These are phyloP conservation scores for Stramonita haemastoma DNA, from an alignment of 2,888 invertebrate species.

Conservation along the genomic window DNA sequence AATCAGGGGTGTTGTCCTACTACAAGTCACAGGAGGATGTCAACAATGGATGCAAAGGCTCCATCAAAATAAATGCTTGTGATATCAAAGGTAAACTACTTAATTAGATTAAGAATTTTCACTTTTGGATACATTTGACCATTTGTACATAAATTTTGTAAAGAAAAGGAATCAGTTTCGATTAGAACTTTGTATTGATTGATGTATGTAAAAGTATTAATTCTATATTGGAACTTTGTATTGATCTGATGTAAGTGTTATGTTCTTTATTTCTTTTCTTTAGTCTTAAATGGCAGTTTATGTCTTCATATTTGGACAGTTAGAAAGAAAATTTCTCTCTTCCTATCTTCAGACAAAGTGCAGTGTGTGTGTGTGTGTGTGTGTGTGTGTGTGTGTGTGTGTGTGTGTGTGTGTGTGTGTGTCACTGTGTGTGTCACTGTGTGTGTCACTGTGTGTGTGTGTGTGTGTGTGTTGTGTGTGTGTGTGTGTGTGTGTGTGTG, in stretches of 20 bases:
- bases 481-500: neutral
- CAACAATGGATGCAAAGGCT: constrained; percentile 89
- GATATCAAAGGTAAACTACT: constrained; percentile 85
- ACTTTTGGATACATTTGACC: too few relatives aligned
- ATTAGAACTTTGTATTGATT: too few relatives aligned
- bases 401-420: too few relatives aligned
- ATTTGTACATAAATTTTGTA: too few relatives aligned
- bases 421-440: too few relatives aligned
- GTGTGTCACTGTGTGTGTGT: neutral
- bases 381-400: neutral
- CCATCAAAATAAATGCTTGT: constrained; percentile 88
- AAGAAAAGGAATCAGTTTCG: too few relatives aligned
- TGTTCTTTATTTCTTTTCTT: too few relatives aligned
- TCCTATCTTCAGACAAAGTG: neutral
- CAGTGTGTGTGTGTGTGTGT: neutral
- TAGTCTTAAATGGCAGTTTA: too few relatives aligned
- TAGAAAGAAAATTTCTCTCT: neutral
- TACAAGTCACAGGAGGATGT: constrained; percentile 90
- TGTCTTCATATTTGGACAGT: neutral
- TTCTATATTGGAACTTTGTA: too few relatives aligned
- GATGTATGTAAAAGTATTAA: too few relatives aligned
- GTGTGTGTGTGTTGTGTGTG: neutral
- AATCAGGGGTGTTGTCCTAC: constrained; percentile 88
- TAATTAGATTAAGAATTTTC: too few relatives aligned
- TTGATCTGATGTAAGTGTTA: too few relatives aligned